phyloP scores from a whole-genome alignment of 2,797 vertebrate genomes.

The Rachycentron canadum region DNA sequence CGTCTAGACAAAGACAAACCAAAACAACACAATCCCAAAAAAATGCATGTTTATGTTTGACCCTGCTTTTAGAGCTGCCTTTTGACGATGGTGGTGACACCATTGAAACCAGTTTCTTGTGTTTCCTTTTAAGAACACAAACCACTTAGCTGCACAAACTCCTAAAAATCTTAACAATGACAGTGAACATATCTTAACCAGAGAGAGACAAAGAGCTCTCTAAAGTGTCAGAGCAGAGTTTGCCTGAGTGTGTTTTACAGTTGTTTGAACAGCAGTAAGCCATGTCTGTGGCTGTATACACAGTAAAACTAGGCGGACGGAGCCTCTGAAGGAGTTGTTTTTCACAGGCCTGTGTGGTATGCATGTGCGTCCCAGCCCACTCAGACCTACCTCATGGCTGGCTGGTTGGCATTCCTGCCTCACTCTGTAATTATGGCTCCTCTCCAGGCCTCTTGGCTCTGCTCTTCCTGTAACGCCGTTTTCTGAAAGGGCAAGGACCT shows the following conservation, averaged over 20 bases:
- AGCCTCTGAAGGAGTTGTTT: conserved; percentile 79
- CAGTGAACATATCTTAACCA: conserved; percentile 21
- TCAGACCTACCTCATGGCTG: conserved; percentile 80
- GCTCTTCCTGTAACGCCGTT: conserved; percentile 21
- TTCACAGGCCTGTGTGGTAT: conserved; percentile 83
- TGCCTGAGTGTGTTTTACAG: conserved; percentile 49
- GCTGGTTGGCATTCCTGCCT: conserved; percentile 84
- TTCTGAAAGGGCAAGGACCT: conserved; percentile 34
- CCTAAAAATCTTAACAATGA: conserved; percentile 31
- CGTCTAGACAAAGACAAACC: conserved; percentile 61
- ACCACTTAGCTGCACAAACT: conserved; percentile 1
- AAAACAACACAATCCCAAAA: conserved; percentile 59
- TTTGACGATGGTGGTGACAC: background rate
- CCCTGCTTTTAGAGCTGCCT: background rate
- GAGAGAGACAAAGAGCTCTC: conserved; percentile 28
- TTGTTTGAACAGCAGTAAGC: conserved; percentile 66
- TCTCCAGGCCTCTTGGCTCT: conserved; percentile 67
- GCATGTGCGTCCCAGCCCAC: conserved; percentile 70
- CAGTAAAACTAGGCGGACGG: conserved; percentile 50
- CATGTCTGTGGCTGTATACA: conserved; percentile 41
- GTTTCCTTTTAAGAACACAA: conserved; percentile 31
- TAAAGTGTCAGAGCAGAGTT: conserved; percentile 26
- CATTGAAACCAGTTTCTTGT: conserved; percentile 12
- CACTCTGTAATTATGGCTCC: conserved; percentile 81
- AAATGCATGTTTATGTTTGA: conserved; percentile 38